Evolutionary conservation across 1,140 invertebrate species (phyloP), one percentile per base, ranked within the genome.

Genomic region (Drosophila sturtevanti): DNA sequence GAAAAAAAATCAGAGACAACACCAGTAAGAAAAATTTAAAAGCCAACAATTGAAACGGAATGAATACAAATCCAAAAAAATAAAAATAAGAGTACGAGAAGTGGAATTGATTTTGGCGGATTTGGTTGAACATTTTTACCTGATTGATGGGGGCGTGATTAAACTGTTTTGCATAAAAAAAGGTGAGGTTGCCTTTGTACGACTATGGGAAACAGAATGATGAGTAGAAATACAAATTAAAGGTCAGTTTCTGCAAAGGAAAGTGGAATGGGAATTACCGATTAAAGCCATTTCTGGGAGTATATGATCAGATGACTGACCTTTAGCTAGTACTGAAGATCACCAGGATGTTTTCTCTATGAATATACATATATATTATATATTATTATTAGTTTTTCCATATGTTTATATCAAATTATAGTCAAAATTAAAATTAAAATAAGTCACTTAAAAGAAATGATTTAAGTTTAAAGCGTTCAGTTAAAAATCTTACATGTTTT

Each of bases 91-190:
- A 55, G 61, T 75, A 62, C 72, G 75, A 59, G 64, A 75, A 51
- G 51, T 62, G 56, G 64, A 76, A 76, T 76, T 76, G 72, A 76
- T 69, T 76, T 76, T 60, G 35, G 63, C 54, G 59, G 16, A 58
- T 74, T 52, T 44, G 65, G 16, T 38, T 69, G 63, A 76, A 76
- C 73, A 76, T 76, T 76, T 76, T 69, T 66, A 59, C 65, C 72
- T 75, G 72, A 76, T 76, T 76, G 72, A 76, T 76, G 72, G 72
- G 72, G 72, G 72, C 72, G 72, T 68, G 72, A 68, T 76, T 48
- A 54, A 68, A 68, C 72, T 75, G 75, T 76, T 75, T 76, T 76
- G 72, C 72, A 75, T 75, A 76, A 62, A 76, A 76, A 76, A 75
- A 76, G 72, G 72, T 76, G 72, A 76, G 72, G 72, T 75, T 65